Evolutionary conservation across 2,888 invertebrate genomes (phyloP), one percentile per base, ranked within the genome.

Genomic region (Gibbula magus): DNA sequence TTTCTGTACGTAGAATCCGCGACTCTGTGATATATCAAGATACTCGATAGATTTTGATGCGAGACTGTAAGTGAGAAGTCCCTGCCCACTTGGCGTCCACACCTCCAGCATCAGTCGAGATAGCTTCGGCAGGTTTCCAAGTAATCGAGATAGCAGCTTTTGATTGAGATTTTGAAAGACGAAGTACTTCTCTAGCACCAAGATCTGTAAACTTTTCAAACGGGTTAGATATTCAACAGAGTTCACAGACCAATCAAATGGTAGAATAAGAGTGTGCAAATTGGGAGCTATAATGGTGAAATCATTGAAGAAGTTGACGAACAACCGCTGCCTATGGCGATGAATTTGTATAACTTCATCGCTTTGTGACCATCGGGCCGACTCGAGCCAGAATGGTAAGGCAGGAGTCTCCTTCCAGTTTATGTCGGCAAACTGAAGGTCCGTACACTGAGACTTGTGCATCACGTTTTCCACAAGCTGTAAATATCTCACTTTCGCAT

Each of bases 331-430:
- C 8, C 92, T 85, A 8, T 87, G 85, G 3, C 91, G 83, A 76
- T 90, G 90, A 67, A 88, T 86, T 70, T 89, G 86, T 80, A 91
- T 86, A 22, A 89, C 86, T 73, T 91, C 90, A 77, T 90, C 86
- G 81, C 87, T 87, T 7, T 81, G 82, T 0, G 87, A 79, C 32
- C 86, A 85, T 20, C 83, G 80, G 2, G 86, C 83, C 13, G 84
- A 82, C 32, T 89, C 90, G 0, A 86, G 80, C 89, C 90, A 89
- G 78, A 91, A 89, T 18, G 92, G 91, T 45, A 89, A 86, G 13
- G 87, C 81, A 16, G 91, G 91, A 0, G 92, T 92, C 75, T 92
- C 92, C 75, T 90, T 91, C 92, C 92, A 92, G 84, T 91, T 91
- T 61, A 92, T 85, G 73, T 90, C 86, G 5, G 89, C 89, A 70